These are phyloP conservation scores for Abrostola tripartita DNA, from an alignment of 2,888 invertebrate species.

Conservation along the genomic window DNA sequence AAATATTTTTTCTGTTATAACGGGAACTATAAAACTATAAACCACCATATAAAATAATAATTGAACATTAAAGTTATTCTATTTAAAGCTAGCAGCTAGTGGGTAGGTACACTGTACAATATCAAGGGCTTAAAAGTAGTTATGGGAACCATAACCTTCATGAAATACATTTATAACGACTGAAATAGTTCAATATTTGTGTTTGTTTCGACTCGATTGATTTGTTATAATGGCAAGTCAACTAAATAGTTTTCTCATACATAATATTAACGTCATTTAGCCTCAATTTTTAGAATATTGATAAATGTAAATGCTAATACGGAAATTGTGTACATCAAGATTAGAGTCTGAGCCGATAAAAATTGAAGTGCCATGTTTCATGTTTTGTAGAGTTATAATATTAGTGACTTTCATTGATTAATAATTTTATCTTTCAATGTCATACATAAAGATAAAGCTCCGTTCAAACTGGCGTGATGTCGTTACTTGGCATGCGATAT, in stretches of 20 bases:
- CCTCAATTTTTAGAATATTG: neutral
- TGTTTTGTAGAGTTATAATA: slow-evolving; percentile 47
- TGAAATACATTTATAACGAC: neutral
- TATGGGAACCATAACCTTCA: slow-evolving; percentile 1
- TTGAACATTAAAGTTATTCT: neutral
- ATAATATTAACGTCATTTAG: neutral
- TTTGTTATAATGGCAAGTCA: neutral
- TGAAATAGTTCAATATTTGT: neutral
- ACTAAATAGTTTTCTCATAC: too few species aligned
- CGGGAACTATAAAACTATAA: neutral
- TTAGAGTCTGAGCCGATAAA: slow-evolving; percentile 30
- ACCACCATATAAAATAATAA: neutral
- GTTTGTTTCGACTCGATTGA: neutral
- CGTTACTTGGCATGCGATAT: slow-evolving; percentile 44
- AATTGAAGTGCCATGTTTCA: slow-evolving; percentile 29
- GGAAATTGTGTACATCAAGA: slow-evolving; percentile 27
- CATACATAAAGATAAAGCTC: slow-evolving; percentile 66
- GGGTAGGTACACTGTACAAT: neutral
- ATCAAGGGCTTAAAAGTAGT: neutral
- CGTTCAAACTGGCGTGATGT: slow-evolving; percentile 39
- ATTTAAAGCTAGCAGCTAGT: neutral
- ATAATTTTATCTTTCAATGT: slow-evolving; percentile 75
- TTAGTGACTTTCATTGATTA: slow-evolving; percentile 68
- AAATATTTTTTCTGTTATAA: slow-evolving; percentile 6
- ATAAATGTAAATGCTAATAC: slow-evolving; percentile 3